Percentiles rank a stretch among this genome's conserved stretches.
Evolutionary conservation across 2,888 invertebrate genomes (phyloP).

Genomic region (Drosophila leonis): DNA sequence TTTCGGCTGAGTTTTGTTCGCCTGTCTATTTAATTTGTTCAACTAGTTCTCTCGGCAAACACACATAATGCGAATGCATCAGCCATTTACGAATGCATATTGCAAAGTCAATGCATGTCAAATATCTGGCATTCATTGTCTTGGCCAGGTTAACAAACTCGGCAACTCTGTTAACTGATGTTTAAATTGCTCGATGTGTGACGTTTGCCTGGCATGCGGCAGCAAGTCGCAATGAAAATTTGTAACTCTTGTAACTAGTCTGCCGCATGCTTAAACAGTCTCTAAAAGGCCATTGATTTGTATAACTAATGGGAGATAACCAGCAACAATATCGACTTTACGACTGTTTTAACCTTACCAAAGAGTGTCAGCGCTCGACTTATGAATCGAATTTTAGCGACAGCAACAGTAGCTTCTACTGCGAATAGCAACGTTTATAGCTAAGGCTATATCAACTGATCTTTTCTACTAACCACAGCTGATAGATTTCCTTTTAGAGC

Average conservation of each 20-base stretch:
- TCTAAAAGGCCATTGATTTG: not conserved
- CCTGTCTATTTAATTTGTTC: constrained; percentile 25
- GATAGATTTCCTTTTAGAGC: too few relatives aligned
- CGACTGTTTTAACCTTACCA: not conserved
- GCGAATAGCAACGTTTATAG: not conserved
- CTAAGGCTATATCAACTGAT: too few relatives aligned
- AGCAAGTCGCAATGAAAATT: not conserved
- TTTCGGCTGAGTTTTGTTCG: constrained; percentile 29
- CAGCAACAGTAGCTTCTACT: not conserved
- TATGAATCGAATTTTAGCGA: too few relatives aligned
- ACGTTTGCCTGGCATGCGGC: constrained; percentile 1
- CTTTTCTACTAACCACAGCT: too few relatives aligned
- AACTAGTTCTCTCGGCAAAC: constrained; percentile 28
- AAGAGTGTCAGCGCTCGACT: not conserved
- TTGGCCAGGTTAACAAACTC: constrained; percentile 37
- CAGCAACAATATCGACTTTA: too few relatives aligned
- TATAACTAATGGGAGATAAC: not conserved
- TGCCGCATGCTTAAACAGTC: not conserved
- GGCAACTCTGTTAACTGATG: not conserved
- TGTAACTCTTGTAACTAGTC: not conserved
- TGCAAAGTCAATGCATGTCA: constrained; percentile 51
- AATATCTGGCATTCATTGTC: constrained; percentile 43
- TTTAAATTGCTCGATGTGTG: not conserved
- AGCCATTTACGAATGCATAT: constrained; percentile 28
- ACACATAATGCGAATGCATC: constrained; percentile 16